phyloP scores from a whole-genome alignment of 2,888 invertebrate genomes.

The Thereva unica region DNA sequence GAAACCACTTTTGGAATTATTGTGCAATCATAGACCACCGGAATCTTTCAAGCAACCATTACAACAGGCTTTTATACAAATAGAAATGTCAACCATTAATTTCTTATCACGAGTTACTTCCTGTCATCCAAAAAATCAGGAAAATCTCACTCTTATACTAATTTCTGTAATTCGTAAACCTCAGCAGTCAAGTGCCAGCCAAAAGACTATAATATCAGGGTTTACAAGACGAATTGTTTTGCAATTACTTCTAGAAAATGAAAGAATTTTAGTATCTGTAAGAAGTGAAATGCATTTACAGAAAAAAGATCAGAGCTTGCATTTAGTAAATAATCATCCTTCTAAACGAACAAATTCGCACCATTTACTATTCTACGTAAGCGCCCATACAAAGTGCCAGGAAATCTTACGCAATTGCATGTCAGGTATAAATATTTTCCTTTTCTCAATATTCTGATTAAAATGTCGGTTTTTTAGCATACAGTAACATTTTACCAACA shows the following conservation, averaged over 20 bases:
- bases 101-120: conserved; percentile 83
- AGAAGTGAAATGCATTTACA: conserved; percentile 57
- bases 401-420: conserved; percentile 71
- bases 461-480: conserved; percentile 49
- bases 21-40: conserved; percentile 67
- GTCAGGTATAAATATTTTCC: conserved; percentile 50
- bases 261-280: conserved; percentile 79
- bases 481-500: conserved; percentile 52
- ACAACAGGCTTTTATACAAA: conserved; percentile 61
- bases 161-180: conserved; percentile 53
- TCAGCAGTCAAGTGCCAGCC: conserved; percentile 44
- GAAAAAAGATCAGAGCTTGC: conserved; percentile 50
- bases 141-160: conserved; percentile 77
- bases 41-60: conserved; percentile 51
- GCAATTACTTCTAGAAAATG: conserved; percentile 83
- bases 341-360: conserved; percentile 74
- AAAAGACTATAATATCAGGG: conserved; percentile 68
- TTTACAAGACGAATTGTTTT: conserved; percentile 85
- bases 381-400: conserved; percentile 74
- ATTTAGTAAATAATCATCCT: conserved; percentile 63
- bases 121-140: conserved; percentile 84
- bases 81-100: conserved; percentile 78
- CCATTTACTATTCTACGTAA: conserved; percentile 73
- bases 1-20: conserved; percentile 76
- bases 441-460: conserved; percentile 11